Conservation (phyloP, 2,113 vertebrate genomes). For the Mirza zaza region DNA sequence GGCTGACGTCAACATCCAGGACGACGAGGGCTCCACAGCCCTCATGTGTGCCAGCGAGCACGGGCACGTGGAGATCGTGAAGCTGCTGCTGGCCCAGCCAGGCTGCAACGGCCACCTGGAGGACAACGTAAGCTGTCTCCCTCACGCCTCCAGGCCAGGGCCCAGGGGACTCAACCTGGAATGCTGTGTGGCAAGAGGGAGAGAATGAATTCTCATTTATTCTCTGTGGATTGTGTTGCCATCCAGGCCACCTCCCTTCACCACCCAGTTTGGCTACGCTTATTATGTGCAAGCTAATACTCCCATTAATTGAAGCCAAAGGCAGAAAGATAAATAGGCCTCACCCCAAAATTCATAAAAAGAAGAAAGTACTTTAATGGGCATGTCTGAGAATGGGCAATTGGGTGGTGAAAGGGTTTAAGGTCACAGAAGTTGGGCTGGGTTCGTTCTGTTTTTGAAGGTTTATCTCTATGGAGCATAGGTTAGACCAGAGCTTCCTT, state of each 20-base stretch:
- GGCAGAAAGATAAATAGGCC: background rate
- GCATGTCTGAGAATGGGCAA: background rate
- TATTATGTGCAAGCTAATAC: too few relatives aligned
- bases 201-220: background rate
- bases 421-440: background rate
- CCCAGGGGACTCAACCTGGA: background rate
- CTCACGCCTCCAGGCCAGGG: fast-evolving
- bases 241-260: background rate
- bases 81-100: conserved; percentile 93
- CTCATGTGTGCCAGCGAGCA: conserved; percentile 99
- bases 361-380: background rate
- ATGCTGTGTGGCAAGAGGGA: too few relatives aligned
- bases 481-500: background rate
- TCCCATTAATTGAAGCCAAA: background rate
- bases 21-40: conserved; percentile 96
- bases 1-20: conserved; percentile 96
- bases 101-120: conserved; percentile 94
- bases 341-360: background rate
- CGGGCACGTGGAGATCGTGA: conserved; percentile 96
- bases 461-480: conserved; percentile 1
- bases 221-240: background rate
- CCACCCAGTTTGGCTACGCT: background rate
- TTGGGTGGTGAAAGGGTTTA: background rate
- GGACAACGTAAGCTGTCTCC: conserved; percentile 91
- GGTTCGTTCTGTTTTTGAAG: background rate